A percentile compares a stretch with the other conserved stretches of the same genome.
Conservation (phyloP, 1,140 invertebrate species). For the Drosophila nebulosa region DNA sequence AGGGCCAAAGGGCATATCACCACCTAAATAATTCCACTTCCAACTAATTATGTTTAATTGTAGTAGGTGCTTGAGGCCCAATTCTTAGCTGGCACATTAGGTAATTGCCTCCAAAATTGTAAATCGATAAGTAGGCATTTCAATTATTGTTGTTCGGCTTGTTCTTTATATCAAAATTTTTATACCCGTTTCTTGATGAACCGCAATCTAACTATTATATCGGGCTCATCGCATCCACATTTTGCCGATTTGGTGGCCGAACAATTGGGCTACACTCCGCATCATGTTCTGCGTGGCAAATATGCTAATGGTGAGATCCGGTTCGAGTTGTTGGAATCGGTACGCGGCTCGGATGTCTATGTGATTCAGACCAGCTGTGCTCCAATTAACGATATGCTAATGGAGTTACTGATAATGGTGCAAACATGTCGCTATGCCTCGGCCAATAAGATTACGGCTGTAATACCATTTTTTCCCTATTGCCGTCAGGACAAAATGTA, state of each 20-base stretch:
- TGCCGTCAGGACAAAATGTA: conserved; percentile 18
- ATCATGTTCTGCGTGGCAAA: not conserved
- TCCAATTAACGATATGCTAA: conserved; percentile 20
- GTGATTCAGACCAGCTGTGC: conserved; percentile 14
- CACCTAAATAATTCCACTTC: conserved; percentile 15
- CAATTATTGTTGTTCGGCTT: not conserved
- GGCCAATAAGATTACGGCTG: conserved; percentile 6
- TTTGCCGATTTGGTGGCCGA: conserved; percentile 1
- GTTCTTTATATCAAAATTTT: not conserved
- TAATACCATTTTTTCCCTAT: conserved; percentile 20
- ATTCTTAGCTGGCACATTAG: conserved; percentile 13
- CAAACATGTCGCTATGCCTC: conserved; percentile 11
- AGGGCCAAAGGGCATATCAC: not conserved
- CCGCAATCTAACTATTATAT: conserved; percentile 1
- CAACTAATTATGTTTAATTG: conserved; percentile 43
- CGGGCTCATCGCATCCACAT: conserved; percentile 11
- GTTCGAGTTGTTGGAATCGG: conserved; percentile 13
- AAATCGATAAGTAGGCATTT: not conserved
- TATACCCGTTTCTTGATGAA: not conserved
- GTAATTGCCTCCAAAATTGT: conserved; percentile 17
- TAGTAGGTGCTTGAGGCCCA: conserved; percentile 2
- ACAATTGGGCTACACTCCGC: not conserved
- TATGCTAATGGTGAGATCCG: conserved; percentile 16
- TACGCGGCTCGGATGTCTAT: conserved; percentile 12
- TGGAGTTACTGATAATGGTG: conserved; percentile 27